Conservation (phyloP, 2,797 vertebrate species). For the Pyrocephalus nanus region DNA sequence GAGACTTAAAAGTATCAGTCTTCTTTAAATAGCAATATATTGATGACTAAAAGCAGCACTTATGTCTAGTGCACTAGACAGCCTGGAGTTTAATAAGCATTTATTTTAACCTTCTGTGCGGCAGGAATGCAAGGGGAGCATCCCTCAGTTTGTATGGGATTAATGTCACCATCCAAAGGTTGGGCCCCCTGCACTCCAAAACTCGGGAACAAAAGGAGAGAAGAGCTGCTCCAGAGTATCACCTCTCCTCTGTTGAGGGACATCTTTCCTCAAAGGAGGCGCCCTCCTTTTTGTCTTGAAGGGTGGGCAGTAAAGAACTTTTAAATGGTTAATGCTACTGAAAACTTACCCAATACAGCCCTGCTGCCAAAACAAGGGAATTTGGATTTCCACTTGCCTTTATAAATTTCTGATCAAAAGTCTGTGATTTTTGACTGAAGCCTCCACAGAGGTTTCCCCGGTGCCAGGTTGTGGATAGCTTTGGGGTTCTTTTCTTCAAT, state of each 20-base stretch:
- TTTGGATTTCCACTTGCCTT: not conserved
- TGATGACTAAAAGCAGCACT: slow-evolving; percentile 6
- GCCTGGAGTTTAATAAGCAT: not conserved
- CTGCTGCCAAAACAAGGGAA: not conserved
- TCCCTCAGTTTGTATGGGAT: not conserved
- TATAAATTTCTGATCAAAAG: not conserved
- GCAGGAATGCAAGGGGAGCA: accelerated
- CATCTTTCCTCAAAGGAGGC: not conserved
- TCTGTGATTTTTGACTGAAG: not conserved
- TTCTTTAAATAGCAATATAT: slow-evolving; percentile 21
- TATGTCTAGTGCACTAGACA: not conserved
- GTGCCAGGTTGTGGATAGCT: not conserved
- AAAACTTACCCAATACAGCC: not conserved
- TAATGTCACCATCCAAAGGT: not conserved
- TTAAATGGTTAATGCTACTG: not conserved
- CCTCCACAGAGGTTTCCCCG: not conserved
- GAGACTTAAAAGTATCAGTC: slow-evolving; percentile 1
- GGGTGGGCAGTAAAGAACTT: not conserved
- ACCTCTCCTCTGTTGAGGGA: not conserved
- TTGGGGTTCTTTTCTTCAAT: not conserved
- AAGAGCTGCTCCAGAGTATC: not conserved
- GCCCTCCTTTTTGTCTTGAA: not conserved
- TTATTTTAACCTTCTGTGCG: not conserved
- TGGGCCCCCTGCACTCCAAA: not conserved
- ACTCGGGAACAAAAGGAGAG: not conserved